Evolutionary conservation across 2,888 invertebrate species (phyloP).

Genomic region (Tinea trinotella): DNA sequence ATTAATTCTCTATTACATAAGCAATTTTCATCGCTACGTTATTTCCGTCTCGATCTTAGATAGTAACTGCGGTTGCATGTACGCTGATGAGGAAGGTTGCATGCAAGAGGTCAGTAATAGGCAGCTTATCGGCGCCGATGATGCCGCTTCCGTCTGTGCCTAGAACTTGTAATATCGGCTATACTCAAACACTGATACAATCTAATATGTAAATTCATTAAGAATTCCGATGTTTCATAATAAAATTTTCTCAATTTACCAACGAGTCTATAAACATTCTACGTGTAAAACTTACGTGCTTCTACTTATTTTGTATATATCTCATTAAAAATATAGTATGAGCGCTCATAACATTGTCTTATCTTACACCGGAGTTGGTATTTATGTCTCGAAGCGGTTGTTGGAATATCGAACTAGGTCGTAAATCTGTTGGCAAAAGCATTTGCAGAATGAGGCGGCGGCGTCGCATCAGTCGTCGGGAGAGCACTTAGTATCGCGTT

Average conservation of each 20-base stretch:
- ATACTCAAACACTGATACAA: constrained; percentile 54
- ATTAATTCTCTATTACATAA: not conserved
- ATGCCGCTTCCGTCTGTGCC: constrained; percentile 38
- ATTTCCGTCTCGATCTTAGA: constrained; percentile 16
- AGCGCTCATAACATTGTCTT: not conserved
- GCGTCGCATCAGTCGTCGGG: constrained; percentile 23
- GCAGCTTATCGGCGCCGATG: constrained; percentile 34
- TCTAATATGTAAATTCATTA: constrained; percentile 32
- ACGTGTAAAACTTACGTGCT: not conserved
- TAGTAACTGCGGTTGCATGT: constrained; percentile 18
- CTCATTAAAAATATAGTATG: not conserved
- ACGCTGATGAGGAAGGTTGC: constrained; percentile 17
- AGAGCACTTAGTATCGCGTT: constrained; percentile 52
- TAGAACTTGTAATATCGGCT: constrained; percentile 38
- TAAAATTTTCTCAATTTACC: not conserved
- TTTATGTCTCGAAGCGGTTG: not conserved
- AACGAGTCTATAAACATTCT: too few species aligned
- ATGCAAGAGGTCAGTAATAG: constrained; percentile 19
- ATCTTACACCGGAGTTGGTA: not conserved
- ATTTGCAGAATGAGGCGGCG: constrained; percentile 32
- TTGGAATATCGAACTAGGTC: constrained; percentile 31
- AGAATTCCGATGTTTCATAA: constrained; percentile 7
- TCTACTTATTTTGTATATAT: too few species aligned
- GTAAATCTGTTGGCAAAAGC: constrained; percentile 51
- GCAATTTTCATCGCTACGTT: constrained; percentile 8